A percentile compares a stretch with the other conserved stretches of the same genome.
Conservation (phyloP, 2,113 vertebrate genomes). For the Pontoporia blainvillei region DNA sequence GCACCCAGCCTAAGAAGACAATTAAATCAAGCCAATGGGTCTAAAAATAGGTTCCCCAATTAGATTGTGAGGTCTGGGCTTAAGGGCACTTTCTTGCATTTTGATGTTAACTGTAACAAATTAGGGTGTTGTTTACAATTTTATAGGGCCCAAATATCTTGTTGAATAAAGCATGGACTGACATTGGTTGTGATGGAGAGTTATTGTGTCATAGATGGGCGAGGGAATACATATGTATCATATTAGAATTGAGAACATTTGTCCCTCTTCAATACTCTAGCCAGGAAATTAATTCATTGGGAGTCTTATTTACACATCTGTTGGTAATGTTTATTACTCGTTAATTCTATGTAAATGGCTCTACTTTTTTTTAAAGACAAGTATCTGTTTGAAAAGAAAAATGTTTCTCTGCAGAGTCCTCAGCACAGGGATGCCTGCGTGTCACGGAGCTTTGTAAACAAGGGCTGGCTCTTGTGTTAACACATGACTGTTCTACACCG, state of each 20-base stretch:
- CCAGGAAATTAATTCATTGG: constrained; percentile 23
- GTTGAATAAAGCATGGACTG: not conserved
- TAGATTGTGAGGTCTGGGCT: constrained; percentile 33
- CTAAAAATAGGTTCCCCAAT: constrained; percentile 49
- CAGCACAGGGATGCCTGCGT: not conserved
- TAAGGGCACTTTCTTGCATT: not conserved
- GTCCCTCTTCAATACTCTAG: not conserved
- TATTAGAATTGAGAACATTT: constrained; percentile 35
- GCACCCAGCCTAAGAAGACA: not conserved
- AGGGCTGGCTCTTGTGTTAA: not conserved
- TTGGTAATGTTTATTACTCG: constrained; percentile 32
- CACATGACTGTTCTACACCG: not conserved
- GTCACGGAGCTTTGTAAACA: not conserved
- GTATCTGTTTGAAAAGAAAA: not conserved
- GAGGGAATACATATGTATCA: not conserved
- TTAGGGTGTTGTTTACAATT: not conserved
- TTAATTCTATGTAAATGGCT: constrained; percentile 24
- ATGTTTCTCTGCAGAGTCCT: not conserved
- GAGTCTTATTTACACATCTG: constrained; percentile 15
- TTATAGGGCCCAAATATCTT: not conserved
- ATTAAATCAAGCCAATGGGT: not conserved
- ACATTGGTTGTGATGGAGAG: not conserved
- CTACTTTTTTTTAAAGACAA: not conserved
- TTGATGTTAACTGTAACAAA: constrained; percentile 17
- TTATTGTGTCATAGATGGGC: not conserved